Base-by-base conservation (phyloP, 2,797 vertebrate genomes). In the Spinus pinus region DNA sequence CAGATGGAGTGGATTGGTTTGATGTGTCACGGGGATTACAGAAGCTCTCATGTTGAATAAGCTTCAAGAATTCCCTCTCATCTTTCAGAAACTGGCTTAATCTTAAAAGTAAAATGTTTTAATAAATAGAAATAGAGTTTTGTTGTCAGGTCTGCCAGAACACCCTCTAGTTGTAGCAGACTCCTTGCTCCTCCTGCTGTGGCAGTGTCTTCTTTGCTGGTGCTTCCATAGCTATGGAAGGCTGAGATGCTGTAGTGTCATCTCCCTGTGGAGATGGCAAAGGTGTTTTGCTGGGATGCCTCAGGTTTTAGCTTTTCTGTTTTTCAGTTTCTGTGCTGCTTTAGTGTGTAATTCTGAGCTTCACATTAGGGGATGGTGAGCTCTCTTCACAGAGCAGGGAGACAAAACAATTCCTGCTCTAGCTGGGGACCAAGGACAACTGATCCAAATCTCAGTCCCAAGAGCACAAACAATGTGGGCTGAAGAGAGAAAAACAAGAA, bases 401-500 rank as follows among this genome's bases (percentile, higher is more conserved):
- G 37, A 30, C 27, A 61, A 15, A 61, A 41, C 37, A 61, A 30
- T 41, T 61, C 58, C 37, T 41, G 7, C 4, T 30, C 9, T 6
- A 30, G 19, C 27, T 61, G 5, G 58, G 19, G 37, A 30, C 37
- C 9, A 22, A 41, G 37, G 27, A 54, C 31, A 54, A 22, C 2
- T 14, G 6, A 15, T 41, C 13, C 6, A 41, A 41, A 61, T 61
- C 0, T 41, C 19, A 61, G 37, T 9, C 37, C 19, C 6, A 61
- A 30, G 27, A 61, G 58, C 37, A 22, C 1, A 30, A 41, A 30
- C 19, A 14, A 22, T 0, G 1, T 15, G 27, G 19, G 3, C 37
- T 61, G 37, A 22, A 22, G 27, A 41, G 58, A 30, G 13, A 22
- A 30, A 61, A 61, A 14, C 18, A 60, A 61, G 57, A 17, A 25